Evolutionary conservation across 2,797 vertebrate genomes (phyloP).

Genomic region (Chelon labrosus): DNA sequence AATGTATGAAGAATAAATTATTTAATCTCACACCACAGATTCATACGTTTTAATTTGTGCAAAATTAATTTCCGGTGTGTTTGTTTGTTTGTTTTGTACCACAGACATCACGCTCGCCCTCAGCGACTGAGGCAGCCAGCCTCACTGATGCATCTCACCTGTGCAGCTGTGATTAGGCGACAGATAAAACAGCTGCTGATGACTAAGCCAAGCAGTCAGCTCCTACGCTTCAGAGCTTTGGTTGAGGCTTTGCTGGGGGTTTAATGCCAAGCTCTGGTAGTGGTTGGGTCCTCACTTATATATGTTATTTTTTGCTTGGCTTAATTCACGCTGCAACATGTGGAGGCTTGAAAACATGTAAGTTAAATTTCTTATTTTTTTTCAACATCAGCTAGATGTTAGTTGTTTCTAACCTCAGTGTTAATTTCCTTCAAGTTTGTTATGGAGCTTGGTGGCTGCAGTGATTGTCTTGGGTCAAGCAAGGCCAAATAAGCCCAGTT

Average conservation of each 20-base stretch:
- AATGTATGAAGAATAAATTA: constrained; percentile 43
- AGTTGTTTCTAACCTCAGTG: neutral
- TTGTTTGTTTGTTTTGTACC: neutral
- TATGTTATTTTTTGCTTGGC: constrained; percentile 20
- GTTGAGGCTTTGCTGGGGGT: constrained; percentile 19
- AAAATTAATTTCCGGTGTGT: neutral
- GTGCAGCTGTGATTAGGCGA: constrained; percentile 28
- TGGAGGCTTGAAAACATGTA: constrained; percentile 58
- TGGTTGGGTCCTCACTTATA: constrained; percentile 4
- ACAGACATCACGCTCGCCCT: neutral
- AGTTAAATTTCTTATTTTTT: constrained; percentile 6
- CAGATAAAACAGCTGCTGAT: constrained; percentile 54
- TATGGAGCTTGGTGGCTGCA: constrained; percentile 72
- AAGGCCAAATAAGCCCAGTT: constrained; percentile 59
- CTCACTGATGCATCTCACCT: constrained; percentile 56
- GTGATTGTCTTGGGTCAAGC: constrained; percentile 58
- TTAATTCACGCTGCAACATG: constrained; percentile 56
- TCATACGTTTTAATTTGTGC: neutral
- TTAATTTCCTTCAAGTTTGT: constrained; percentile 52
- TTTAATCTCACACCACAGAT: neutral
- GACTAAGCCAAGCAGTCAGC: neutral
- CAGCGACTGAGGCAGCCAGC: neutral
- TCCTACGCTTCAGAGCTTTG: constrained; percentile 29
- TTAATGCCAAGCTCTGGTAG: constrained; percentile 25
- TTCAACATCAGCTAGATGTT: rapidly evolving